phyloP scores from a whole-genome alignment of 1,140 invertebrate genomes.

The Listronotus oregonensis region DNA sequence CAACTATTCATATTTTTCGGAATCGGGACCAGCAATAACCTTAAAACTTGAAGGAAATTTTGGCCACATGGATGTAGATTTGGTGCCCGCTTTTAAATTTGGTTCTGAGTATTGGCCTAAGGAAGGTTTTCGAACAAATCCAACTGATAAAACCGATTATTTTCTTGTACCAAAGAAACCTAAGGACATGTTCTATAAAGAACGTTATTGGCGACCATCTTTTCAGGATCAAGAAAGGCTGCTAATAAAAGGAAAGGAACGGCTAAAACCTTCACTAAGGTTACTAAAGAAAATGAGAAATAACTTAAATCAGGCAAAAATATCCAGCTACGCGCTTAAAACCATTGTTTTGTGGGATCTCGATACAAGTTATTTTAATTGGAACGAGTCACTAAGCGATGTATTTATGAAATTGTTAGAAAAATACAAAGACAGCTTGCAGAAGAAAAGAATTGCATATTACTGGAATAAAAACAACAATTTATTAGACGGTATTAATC shows the following conservation, averaged over 20 bases:
- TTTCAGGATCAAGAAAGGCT: constrained; percentile 49
- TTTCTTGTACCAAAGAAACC: constrained; percentile 51
- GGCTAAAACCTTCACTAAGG: constrained; percentile 43
- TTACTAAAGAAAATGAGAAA: constrained; percentile 56
- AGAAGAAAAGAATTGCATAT: constrained; percentile 54
- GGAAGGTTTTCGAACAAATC: constrained; percentile 36
- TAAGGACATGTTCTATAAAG: constrained; percentile 7
- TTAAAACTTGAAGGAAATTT: constrained; percentile 35
- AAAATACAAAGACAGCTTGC: constrained; percentile 52
- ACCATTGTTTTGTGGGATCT: constrained; percentile 58
- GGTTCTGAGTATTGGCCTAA: constrained; percentile 38
- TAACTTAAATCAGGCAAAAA: constrained; percentile 50
- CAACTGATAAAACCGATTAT: constrained; percentile 29
- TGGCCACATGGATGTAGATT: constrained; percentile 44
- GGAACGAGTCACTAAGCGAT: background rate
- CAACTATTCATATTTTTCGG: background rate
- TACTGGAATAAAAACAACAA: constrained; percentile 58
- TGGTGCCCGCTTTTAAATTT: constrained; percentile 47
- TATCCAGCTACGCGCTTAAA: constrained; percentile 61
- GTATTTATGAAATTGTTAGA: constrained; percentile 52
- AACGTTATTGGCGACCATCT: constrained; percentile 46
- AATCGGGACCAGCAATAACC: constrained; percentile 46
- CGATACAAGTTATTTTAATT: constrained; percentile 26
- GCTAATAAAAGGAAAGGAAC: constrained; percentile 38
- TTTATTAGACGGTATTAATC: constrained; percentile 39